Evolutionary conservation across 2,888 invertebrate species (phyloP).

Genomic region (Acholoe squamosa): DNA sequence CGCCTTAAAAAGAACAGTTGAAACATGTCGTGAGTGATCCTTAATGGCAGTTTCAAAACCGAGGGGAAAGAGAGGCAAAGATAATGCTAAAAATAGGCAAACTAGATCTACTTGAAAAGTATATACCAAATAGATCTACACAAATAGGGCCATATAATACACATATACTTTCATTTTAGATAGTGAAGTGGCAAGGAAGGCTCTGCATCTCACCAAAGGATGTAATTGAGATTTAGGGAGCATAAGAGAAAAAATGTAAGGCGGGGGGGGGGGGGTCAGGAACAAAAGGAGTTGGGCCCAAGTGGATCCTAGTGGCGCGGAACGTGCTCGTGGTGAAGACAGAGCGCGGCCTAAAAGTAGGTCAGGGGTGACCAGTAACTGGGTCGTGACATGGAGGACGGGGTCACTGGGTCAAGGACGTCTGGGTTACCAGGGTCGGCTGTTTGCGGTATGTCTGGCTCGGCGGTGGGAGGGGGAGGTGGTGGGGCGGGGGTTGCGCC

Average conservation of each 20-base stretch:
- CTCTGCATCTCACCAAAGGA: too few relatives aligned
- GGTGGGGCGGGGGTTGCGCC: background rate
- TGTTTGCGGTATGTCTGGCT: slow-evolving; percentile 31
- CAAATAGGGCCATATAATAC: too few relatives aligned
- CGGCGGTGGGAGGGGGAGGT: background rate
- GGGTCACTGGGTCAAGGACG: slow-evolving; percentile 22
- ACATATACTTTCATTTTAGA: too few relatives aligned
- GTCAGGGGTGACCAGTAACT: slow-evolving; percentile 33
- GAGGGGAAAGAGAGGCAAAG: background rate
- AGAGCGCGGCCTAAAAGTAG: background rate
- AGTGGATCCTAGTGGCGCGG: too few relatives aligned
- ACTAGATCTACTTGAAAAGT: too few relatives aligned
- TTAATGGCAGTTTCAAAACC: background rate
- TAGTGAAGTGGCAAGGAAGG: background rate
- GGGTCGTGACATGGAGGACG: slow-evolving; percentile 9
- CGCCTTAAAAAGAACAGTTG: background rate
- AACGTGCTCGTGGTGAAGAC: too few relatives aligned
- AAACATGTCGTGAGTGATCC: background rate
- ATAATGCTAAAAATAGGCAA: background rate
- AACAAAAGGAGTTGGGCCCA: too few relatives aligned
- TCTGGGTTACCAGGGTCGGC: slow-evolving; percentile 18
- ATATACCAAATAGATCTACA: too few relatives aligned
- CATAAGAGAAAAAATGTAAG: background rate
- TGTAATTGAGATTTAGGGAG: too few relatives aligned
- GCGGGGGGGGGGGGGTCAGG: background rate